Conservation (phyloP, 2,888 invertebrate genomes). For the Poecilobothrus nobilitatus region DNA sequence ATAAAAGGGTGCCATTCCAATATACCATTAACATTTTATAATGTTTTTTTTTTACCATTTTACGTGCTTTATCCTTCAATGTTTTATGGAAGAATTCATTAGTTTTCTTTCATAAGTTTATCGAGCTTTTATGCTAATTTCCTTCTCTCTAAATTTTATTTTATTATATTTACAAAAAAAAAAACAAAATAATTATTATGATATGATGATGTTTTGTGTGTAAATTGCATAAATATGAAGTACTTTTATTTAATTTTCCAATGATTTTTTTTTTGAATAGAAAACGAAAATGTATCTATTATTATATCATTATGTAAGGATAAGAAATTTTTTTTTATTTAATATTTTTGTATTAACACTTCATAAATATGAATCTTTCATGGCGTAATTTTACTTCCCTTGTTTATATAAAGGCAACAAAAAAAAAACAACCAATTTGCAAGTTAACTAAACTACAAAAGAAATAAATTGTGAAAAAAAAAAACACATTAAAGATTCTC, state of each 20-base stretch:
- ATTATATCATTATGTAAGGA: no score
- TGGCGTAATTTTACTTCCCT: background rate
- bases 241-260: background rate
- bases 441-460: slow-evolving; percentile 1
- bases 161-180: no score
- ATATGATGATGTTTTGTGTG: background rate
- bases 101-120: background rate
- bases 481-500: background rate
- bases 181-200: background rate
- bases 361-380: background rate
- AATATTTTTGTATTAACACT: background rate
- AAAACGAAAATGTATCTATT: no score
- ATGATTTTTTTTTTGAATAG: no score
- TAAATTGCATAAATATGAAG: slow-evolving; percentile 6
- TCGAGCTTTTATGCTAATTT: background rate
- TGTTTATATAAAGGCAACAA: no score
- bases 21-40: no score
- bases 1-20: no score
- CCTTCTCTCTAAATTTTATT: background rate
- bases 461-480: background rate
- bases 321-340: no score
- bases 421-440: background rate
- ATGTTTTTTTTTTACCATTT: no score
- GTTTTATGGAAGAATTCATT: background rate
- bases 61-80: background rate